These are phyloP conservation scores for Spongilla lacustris DNA, from an alignment of 37 sponge, comb jelly and placozoan genomes.

Conservation along the genomic window DNA sequence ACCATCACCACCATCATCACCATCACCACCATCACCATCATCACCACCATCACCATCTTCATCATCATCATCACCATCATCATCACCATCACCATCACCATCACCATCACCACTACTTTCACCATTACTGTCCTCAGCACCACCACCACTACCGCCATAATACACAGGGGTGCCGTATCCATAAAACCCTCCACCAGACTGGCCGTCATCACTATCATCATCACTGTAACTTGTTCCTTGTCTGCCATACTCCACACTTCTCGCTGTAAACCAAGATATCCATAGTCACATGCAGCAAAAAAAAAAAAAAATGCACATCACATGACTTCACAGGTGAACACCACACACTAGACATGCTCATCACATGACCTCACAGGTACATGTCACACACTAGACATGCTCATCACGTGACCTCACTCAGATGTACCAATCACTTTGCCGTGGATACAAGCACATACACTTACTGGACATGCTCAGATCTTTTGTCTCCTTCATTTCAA, in stretches of 20 bases:
- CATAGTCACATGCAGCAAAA: no score
- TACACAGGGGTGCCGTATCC: conserved; percentile 2
- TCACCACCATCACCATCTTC: conserved; percentile 23
- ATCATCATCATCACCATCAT: conserved; percentile 17
- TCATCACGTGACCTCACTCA: no score
- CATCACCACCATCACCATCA: neutral
- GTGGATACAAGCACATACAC: conserved; percentile 6
- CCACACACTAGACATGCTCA: no score
- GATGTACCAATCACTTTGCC: no score
- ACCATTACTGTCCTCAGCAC: conserved; percentile 12
- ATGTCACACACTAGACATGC: no score
- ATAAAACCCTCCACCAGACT: conserved; percentile 38
- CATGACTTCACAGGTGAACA: no score
- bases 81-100: conserved; percentile 38
- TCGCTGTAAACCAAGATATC: no score
- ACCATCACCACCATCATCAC: neutral
- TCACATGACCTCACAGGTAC: no score
- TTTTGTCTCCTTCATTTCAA: conserved; percentile 90
- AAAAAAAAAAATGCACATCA: no score
- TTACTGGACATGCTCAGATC: conserved; percentile 93
- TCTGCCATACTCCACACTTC: neutral
- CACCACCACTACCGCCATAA: conserved; percentile 24
- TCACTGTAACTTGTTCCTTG: conserved; percentile 1
- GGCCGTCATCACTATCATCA: conserved; percentile 37
- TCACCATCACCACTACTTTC: conserved; percentile 41